Evolutionary conservation across 2,888 invertebrate species (phyloP).

Genomic region (Oxystoma pomonae): DNA sequence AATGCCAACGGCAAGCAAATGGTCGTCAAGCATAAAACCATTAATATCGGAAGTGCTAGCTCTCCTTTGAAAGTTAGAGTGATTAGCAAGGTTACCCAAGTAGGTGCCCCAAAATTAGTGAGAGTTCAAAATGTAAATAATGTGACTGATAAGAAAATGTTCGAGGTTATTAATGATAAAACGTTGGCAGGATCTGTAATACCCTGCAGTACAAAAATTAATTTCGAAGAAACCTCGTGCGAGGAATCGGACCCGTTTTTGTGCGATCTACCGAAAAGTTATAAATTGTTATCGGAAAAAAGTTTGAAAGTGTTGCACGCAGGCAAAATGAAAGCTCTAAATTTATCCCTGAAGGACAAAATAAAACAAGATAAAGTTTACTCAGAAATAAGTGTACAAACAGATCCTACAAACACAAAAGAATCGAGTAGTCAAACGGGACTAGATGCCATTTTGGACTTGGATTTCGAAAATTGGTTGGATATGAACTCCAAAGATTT

Average conservation of each 20-base stretch:
- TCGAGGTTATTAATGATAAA: background rate
- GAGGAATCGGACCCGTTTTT: background rate
- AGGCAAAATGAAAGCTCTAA: constrained; percentile 23
- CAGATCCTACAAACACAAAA: constrained; percentile 2
- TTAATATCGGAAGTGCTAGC: constrained; percentile 13
- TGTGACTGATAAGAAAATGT: background rate
- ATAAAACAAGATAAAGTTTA: background rate
- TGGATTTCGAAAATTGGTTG: constrained; percentile 3
- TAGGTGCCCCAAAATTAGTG: constrained; percentile 3
- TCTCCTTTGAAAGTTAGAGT: constrained; percentile 16
- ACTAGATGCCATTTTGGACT: constrained; percentile 2
- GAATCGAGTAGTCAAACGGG: constrained; percentile 16
- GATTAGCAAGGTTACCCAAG: constrained; percentile 13
- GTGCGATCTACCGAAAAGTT: background rate
- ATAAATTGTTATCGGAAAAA: constrained; percentile 15
- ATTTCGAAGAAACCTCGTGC: background rate
- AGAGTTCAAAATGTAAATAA: too few species aligned
- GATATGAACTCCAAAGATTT: background rate
- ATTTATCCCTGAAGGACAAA: constrained; percentile 17
- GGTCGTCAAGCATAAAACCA: constrained; percentile 13
- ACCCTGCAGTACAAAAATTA: background rate
- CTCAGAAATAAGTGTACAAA: constrained; percentile 12
- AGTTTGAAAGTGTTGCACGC: constrained; percentile 18
- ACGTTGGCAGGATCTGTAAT: background rate
- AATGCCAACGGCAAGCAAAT: too few species aligned